Conservation (phyloP, 2,797 vertebrate species). For the Thunnus albacares region DNA sequence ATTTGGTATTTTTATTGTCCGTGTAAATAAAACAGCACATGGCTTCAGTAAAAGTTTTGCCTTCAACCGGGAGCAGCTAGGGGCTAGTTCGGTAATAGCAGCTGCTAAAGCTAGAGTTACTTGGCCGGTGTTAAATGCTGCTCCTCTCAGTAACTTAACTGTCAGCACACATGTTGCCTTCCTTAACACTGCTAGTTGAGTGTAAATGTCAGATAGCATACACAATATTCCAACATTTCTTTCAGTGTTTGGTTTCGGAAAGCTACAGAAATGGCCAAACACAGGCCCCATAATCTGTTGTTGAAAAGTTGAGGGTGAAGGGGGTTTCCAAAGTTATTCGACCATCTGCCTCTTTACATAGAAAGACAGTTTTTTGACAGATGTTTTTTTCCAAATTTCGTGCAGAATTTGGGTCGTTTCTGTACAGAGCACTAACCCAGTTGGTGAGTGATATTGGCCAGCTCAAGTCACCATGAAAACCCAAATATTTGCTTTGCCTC, state of each 20-base stretch:
- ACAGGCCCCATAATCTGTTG: not conserved
- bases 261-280: not conserved
- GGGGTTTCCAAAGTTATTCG: no score
- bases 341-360: no score
- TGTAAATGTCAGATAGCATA: no score
- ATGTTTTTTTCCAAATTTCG: no score
- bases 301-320: not conserved
- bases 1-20: no score
- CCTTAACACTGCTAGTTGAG: not conserved
- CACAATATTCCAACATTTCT: not conserved
- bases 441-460: slow-evolving; percentile 9
- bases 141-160: not conserved
- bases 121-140: not conserved
- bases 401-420: no score
- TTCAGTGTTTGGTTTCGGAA: not conserved
- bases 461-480: not conserved
- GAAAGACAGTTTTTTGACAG: no score
- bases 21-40: no score
- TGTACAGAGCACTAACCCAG: no score
- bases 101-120: not conserved
- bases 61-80: not conserved
- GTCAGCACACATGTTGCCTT: not conserved
- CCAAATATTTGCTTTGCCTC: slow-evolving; percentile 22
- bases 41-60: not conserved
- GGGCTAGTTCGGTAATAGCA: not conserved